Evolutionary conservation across 2,797 vertebrate genomes (phyloP), one percentile per base, ranked within the genome.

Genomic region (Enteromius fasciolatus): DNA sequence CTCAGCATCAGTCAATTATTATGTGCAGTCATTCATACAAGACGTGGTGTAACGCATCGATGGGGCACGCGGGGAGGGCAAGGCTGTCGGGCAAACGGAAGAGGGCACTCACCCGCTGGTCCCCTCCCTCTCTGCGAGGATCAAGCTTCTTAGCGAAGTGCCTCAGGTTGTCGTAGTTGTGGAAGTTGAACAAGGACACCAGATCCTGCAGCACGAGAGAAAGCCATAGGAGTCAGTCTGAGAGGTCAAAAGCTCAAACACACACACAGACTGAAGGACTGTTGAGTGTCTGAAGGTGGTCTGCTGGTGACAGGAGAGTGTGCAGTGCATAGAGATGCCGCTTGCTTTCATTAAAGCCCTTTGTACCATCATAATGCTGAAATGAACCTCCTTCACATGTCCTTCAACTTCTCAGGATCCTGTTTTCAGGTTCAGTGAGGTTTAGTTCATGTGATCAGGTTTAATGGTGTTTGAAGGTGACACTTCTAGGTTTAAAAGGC

Each of bases 101-200:
- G 50, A 59, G 18, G 36, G 31, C 73, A 87, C 97, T 97, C 96
- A 99, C 98, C 96, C 97, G 94, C 90, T 98, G 97, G 90, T 99
- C 98, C 15, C 98, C 98, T 63, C 98, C 98, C 93, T 99, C 98
- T 77, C 97, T 93, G 85, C 98, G 97, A 85, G 98, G 98, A 89
- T 99, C 98, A 76, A 97, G 95, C 91, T 99, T 99, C 95, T 98
- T 99, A 82, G 97, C 94, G 85, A 98, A 99, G 92, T 99, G 98
- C 87, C 97, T 95, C 94, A 99, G 90, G 92, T 99, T 99, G 93
- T 99, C 98, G 59, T 99, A 99, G 93, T 99, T 99, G 93, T 99
- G 98, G 91, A 99, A 99, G 93, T 99, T 99, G 90, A 97, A 99
- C 85, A 97, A 91, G 84, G 96, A 97, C 89, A 99, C 98, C 50